phyloP scores from a whole-genome alignment of 2,888 invertebrate genomes.

The Pseudoips prasinana region DNA sequence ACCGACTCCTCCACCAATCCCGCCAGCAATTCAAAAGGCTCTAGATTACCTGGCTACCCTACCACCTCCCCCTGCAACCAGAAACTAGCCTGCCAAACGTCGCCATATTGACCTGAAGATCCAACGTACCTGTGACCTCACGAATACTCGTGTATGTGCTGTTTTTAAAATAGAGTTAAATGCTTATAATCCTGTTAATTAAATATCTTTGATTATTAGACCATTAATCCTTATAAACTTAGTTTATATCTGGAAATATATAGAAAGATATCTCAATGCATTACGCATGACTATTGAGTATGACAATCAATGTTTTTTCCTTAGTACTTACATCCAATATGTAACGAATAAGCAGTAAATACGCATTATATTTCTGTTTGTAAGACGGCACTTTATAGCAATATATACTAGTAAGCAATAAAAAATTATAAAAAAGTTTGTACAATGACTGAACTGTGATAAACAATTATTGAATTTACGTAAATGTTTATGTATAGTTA shows the following conservation, averaged over 20 bases:
- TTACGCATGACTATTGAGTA: too few relatives aligned
- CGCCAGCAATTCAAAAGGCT: constrained; percentile 88
- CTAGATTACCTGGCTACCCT: constrained; percentile 86
- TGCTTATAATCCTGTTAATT: not conserved
- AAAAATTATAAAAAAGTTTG: constrained; percentile 64
- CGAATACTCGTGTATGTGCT: constrained; percentile 41
- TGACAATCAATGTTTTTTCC: too few relatives aligned
- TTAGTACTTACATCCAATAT: too few relatives aligned
- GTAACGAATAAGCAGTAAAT: too few relatives aligned
- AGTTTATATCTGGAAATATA: too few relatives aligned
- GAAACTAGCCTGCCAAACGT: constrained; percentile 36
- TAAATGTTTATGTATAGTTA: constrained; percentile 56
- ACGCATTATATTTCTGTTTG: constrained; percentile 41
- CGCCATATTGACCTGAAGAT: constrained; percentile 12
- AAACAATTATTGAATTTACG: constrained; percentile 55
- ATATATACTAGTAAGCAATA: constrained; percentile 51
- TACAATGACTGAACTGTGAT: constrained; percentile 78
- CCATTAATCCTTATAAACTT: too few relatives aligned
- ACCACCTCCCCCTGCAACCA: constrained; percentile 75
- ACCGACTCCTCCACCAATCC: constrained; percentile 89
- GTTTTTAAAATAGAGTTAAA: constrained; percentile 48
- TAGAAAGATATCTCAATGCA: too few relatives aligned
- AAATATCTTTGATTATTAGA: constrained; percentile 12
- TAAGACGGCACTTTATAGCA: constrained; percentile 48
- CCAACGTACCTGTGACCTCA: constrained; percentile 37